Base-by-base conservation (phyloP, 2,888 invertebrate species). In the Tetragnatha montana region DNA sequence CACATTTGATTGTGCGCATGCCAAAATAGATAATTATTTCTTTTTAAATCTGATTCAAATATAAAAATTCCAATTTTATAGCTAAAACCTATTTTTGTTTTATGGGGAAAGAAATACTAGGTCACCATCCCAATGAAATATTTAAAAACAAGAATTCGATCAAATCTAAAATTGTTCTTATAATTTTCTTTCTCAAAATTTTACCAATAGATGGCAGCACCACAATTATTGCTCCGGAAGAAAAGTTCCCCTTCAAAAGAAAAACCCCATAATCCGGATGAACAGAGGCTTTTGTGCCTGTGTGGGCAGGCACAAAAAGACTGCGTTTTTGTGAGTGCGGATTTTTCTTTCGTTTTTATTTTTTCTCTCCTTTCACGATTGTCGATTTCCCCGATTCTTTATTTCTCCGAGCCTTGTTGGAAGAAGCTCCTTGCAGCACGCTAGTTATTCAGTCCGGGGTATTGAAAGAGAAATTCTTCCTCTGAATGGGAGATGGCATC, bases 201-300 rank as follows among this genome's bases (percentile, higher is more conserved):
- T 17, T 4, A 35, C 10, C 51, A 47, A 51, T 10, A 74, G 82
- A 74, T 82, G 82, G 82, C 82, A 82, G 82, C 82, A 82, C 82
- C 73, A 82, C 82, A 73, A 73, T 22, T 8, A 60, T 51, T 35
- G 17, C 70, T 7, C 14, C 12, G 10, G 60, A 10, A 60, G 69
- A 68, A 75, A 75, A 83, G 75, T 60, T 17, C 6, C 8, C 12
- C 47, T 21, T 68, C 76, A 76, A 75, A 89, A 85, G 76, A 22
- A 69, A 47, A 79, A 86, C 60, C 78, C 82, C 83, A 49, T 88
- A 88, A 89, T 89, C 85, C 89, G 81, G 89, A 89, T 85, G 85
- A 86, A 89, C 85, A 76, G 73, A 89, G 22, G 85, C 85, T 75
- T 85, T 89, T 89, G 85, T 89, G 81, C 81, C 60, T 85, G 85